Evolutionary conservation across 2,797 vertebrate species (phyloP), one percentile per base, ranked within the genome.

Genomic region (Hoplostethus atlanticus): DNA sequence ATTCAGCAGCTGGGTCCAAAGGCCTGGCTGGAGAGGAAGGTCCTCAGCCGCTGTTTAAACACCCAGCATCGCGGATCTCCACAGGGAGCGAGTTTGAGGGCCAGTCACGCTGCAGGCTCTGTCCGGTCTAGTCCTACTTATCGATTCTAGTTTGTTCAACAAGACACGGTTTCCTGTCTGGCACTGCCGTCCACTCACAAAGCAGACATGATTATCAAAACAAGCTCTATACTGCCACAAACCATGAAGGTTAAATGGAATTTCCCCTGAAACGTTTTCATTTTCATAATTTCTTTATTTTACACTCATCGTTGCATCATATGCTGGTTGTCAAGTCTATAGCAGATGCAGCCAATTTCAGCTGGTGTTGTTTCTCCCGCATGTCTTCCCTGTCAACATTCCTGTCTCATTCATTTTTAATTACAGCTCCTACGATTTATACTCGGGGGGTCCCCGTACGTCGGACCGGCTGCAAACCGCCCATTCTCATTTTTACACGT

Each of bases 381-480:
- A 53, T 50, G 69, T 62, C n/a, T 42, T 42, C 21, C 46, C 16
- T 61, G 52, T 79, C 70, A 28, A 47, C 64, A 64, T 64, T 63
- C 59, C 36, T 21, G 48, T 66, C 69, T 78, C 79, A 76, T 86
- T 84, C 64, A 59, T 47, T 81, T 88, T 86, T 83, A 86, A 85
- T 84, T 73, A 34, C 50, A 75, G 44, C 57, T 58, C 44, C 28
- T 2, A 4, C 64, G 66, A 84, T 83, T 85, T 73, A 75, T 56
- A 16, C 17, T 0, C 2, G 42, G 4, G 42, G 4, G 28, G 28
- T 28, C 28, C 25, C 42, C 0, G 57, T 21, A 30, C 54, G 46
- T 75, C 53, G 38, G 68, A 64, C 75, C 53, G 64, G 65, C 63
- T 25, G 4, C 38, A 56, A 28, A 65, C 58, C 68, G 36, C 38